Evolutionary conservation across 2,888 invertebrate genomes (phyloP), one percentile per base, ranked within the genome.

Genomic region (Plebejus melissa): DNA sequence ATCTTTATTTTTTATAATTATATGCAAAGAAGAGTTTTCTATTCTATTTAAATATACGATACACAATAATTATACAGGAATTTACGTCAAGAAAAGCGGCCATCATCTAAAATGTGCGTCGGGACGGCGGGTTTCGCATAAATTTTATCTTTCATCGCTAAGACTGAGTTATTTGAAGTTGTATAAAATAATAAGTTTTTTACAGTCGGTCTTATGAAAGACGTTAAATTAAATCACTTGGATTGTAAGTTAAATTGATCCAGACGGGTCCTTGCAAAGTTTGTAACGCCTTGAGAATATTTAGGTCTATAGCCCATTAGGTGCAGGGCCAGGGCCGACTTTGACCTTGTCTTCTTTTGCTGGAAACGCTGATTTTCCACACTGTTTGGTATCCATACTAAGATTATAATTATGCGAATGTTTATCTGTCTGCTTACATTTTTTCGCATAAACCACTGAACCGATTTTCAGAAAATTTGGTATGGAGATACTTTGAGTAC

Each of bases 201-300:
- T 70, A 70, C 41, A 22, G 38, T 70, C 70, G 65, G 65, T 65
- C 70, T 70, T 70, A 70, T 70, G 38, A 22, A 70, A 38, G 70
- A 65, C 65, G 65, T 65, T 70, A 70, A 70, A 70, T 70, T 70
- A 70, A 70, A 70, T 70, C 70, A 70, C 70, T 70, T n/a, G 70
- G 38, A 38, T 41, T 65, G 65, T 41, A 70, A 70, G 38, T 70
- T 70, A 70, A 70, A 70, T 70, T 70, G 70, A 41, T 22, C 65
- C 70, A 41, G 70, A 70, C 41, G 70, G 41, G 70, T 70, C 41
- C 41, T 7, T 9, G 70, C 1, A 7, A 69, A 69, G 38, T 70
- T 70, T n/a, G 6, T 38, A 32, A 32, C 65, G 65, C 65, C 32
- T 32, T 65, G 32, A 65, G 65, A 65, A 65, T 36, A 65, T 65